Evolutionary conservation across 2,113 vertebrate genomes (phyloP).

Genomic region (Phoenicopterus ruber): DNA sequence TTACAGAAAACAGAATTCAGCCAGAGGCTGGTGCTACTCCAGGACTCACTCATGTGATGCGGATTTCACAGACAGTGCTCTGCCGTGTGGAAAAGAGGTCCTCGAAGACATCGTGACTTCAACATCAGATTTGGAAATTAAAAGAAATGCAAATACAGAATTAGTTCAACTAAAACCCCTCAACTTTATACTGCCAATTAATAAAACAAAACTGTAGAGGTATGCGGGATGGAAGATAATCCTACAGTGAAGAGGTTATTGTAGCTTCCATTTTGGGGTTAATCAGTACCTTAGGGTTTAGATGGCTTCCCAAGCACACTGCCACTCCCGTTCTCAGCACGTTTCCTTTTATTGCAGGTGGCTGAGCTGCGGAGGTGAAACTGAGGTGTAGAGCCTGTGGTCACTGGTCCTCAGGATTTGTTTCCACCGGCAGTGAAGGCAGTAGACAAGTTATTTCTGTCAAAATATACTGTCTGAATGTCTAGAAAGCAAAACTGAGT

Average conservation of each 20-base stretch:
- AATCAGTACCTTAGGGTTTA: not conserved
- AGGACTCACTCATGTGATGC: fast-evolving
- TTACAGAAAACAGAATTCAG: not conserved
- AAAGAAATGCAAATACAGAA: not conserved
- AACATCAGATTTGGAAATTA: not conserved
- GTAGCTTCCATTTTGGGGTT: not conserved
- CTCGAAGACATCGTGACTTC: not conserved
- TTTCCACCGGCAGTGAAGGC: not conserved
- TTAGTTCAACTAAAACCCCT: not conserved
- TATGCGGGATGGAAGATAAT: not conserved
- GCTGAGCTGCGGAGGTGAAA: not conserved
- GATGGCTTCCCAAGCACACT: not conserved
- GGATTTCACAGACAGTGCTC: not conserved
- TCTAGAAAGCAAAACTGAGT: not conserved
- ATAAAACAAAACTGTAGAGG: not conserved
- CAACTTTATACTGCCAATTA: not conserved
- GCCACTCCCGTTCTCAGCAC: not conserved
- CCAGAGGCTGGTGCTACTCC: not conserved
- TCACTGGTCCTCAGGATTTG: not conserved
- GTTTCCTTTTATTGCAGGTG: not conserved
- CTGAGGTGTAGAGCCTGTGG: not conserved
- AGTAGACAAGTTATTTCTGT: not conserved
- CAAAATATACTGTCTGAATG: not conserved
- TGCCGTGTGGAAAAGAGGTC: not conserved
- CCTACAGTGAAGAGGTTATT: not conserved